phyloP scores from a whole-genome alignment of 2,888 invertebrate genomes.

The Synergus itoensis region DNA sequence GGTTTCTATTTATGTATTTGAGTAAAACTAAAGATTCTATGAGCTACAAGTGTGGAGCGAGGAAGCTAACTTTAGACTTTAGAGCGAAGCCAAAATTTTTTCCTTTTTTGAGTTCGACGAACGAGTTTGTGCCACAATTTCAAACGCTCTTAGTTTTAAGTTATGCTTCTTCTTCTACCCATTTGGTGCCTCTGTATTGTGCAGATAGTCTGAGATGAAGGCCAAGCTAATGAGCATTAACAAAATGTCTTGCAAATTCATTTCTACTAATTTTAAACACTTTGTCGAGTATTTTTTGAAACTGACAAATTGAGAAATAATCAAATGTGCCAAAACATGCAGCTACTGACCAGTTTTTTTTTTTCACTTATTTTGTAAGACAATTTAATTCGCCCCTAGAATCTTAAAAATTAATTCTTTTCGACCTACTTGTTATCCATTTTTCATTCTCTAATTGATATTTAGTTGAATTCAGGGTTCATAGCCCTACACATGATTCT shows the following conservation, averaged over 20 bases:
- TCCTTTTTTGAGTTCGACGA: constrained; percentile 61
- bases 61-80: constrained; percentile 58
- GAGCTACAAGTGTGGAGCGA: constrained; percentile 40
- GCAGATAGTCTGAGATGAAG: neutral
- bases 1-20: constrained; percentile 27
- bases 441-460: neutral
- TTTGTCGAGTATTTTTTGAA: too few relatives aligned
- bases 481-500: neutral
- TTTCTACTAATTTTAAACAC: too few relatives aligned
- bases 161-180: neutral
- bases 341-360: neutral
- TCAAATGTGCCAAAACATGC: neutral
- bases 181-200: neutral
- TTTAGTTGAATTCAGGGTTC: neutral
- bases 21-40: constrained; percentile 30
- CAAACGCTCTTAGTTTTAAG: constrained; percentile 47
- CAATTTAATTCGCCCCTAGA: too few relatives aligned
- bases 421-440: neutral
- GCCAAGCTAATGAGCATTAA: constrained; percentile 8
- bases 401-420: neutral
- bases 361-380: neutral
- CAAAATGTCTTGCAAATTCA: neutral
- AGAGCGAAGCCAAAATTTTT: constrained; percentile 58
- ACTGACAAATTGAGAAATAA: too few relatives aligned
- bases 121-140: constrained; percentile 61